Conservation (phyloP, 2,888 invertebrate species). For the Euproctis similis region DNA sequence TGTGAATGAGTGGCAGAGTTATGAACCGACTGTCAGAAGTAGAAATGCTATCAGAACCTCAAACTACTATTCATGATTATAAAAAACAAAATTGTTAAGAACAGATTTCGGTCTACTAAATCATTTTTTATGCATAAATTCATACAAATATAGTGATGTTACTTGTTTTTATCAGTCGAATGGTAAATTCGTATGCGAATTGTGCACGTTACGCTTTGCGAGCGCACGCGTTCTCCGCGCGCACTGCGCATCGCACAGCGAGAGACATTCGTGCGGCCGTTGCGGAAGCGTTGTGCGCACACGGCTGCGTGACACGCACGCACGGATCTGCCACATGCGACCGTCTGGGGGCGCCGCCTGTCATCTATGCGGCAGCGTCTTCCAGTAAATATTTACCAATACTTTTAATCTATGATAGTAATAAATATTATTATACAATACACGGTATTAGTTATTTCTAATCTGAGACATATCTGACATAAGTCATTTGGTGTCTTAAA, state of each 20-base stretch:
- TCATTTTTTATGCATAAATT: not conserved
- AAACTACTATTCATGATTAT: no score
- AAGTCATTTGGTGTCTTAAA: no score
- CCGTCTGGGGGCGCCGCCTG: slow-evolving; percentile 11
- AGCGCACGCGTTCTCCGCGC: slow-evolving; percentile 38
- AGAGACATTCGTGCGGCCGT: slow-evolving; percentile 28
- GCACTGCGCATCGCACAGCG: slow-evolving; percentile 36
- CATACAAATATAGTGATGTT: not conserved
- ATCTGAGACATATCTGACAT: no score
- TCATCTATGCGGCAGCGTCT: slow-evolving; percentile 28
- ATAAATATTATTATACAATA: no score
- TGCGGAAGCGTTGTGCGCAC: slow-evolving; percentile 22
- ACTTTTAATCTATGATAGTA: no score
- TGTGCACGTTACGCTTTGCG: slow-evolving; percentile 57
- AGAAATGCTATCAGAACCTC: no score
- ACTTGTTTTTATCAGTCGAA: slow-evolving; percentile 46
- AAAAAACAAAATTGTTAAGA: no score
- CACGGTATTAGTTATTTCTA: no score
- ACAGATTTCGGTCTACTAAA: no score
- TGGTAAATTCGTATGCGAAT: slow-evolving; percentile 46
- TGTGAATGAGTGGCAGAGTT: no score
- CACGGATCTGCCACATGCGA: slow-evolving; percentile 14
- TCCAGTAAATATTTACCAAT: slow-evolving; percentile 41
- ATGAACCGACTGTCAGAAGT: no score
- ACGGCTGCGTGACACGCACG: slow-evolving; percentile 27